A percentile compares a stretch with the other conserved stretches of the same genome.
Conservation (phyloP, 1,140 invertebrate genomes). For the Anoplolepis gracilipes region DNA sequence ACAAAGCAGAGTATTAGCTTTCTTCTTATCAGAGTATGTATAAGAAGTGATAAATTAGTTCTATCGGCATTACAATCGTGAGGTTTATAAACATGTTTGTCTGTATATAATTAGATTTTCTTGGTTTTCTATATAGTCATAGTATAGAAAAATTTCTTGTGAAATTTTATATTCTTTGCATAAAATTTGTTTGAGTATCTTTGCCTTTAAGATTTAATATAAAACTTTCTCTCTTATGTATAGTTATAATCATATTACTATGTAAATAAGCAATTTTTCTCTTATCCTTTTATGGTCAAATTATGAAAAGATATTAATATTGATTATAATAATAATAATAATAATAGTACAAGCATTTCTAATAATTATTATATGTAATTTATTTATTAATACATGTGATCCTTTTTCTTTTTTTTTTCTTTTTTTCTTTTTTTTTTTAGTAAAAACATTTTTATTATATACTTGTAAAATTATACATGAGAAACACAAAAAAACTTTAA, state of each 20-base stretch:
- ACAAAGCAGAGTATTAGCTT: conserved; percentile 4
- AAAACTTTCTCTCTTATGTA: conserved; percentile 34
- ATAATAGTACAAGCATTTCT: conserved; percentile 10
- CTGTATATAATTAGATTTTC: conserved; percentile 46
- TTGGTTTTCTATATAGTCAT: conserved; percentile 13
- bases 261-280: conserved; percentile 45
- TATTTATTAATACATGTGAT: conserved; percentile 19
- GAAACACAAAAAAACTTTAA: background rate
- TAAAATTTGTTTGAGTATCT: conserved; percentile 18
- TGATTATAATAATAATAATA: background rate
- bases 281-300: conserved; percentile 1
- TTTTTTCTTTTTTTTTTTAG: background rate
- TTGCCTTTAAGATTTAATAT: conserved; percentile 49
- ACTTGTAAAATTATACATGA: background rate
- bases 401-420: background rate
- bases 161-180: conserved; percentile 41
- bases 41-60: conserved; percentile 15
- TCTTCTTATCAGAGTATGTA: conserved; percentile 7
- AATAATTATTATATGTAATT: conserved; percentile 24
- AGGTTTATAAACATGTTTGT: conserved; percentile 32
- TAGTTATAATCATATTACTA: conserved; percentile 37
- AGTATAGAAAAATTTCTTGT: conserved; percentile 36
- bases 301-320: background rate
- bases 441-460: background rate
- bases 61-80: conserved; percentile 18